Conservation (phyloP, 1,140 invertebrate species). For the Reticulitermes speratus region DNA sequence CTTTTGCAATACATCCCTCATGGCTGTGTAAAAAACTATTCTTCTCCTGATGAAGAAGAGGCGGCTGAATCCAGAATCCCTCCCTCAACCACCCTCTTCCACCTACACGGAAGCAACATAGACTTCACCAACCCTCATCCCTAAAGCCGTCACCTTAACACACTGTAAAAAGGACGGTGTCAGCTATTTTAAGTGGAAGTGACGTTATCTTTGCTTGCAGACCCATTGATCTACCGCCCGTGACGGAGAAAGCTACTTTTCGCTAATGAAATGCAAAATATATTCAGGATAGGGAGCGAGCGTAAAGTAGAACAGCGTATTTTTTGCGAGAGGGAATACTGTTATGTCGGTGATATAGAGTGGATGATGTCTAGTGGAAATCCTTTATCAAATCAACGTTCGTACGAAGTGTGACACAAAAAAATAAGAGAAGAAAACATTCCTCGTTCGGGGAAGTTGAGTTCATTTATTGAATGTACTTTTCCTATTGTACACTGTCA, state of each 20-base stretch:
- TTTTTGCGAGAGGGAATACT: slow-evolving; percentile 9
- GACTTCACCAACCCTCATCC: background rate
- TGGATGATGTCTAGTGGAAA: slow-evolving; percentile 11
- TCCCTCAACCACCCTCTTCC: background rate
- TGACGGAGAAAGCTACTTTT: background rate
- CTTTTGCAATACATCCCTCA: too few species aligned
- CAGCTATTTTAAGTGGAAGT: slow-evolving; percentile 16
- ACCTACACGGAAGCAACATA: background rate
- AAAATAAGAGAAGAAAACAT: background rate
- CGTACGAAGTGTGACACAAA: background rate
- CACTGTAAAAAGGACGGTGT: background rate
- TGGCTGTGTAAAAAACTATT: too few species aligned
- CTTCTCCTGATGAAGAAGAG: background rate
- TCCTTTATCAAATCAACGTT: slow-evolving; percentile 13
- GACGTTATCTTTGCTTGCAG: background rate
- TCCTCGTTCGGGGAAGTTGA: background rate
- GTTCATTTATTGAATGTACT: background rate
- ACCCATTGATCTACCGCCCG: slow-evolving; percentile 1
- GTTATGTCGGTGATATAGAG: slow-evolving; percentile 1
- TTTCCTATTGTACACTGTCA: background rate
- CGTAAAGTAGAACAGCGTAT: background rate
- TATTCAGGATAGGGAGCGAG: background rate
- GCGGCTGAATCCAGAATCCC: background rate
- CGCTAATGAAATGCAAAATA: slow-evolving; percentile 13
- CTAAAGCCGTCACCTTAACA: background rate